A percentile compares a stretch with the other conserved stretches of the same genome.
Conservation (phyloP, 2,888 invertebrate species). For the Machimus atricapillus region DNA sequence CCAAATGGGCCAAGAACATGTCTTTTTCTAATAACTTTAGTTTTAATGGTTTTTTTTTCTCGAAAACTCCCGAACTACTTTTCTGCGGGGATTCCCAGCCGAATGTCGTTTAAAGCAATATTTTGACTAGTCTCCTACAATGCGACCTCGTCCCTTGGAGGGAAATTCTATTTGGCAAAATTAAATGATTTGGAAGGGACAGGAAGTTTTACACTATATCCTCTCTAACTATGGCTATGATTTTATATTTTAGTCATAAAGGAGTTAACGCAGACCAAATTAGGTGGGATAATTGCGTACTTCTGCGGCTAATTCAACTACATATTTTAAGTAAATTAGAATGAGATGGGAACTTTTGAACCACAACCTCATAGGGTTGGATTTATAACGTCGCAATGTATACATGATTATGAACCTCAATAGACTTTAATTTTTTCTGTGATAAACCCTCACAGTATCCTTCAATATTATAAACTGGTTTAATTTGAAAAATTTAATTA, state of each 20-base stretch:
- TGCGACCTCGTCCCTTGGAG: not conserved
- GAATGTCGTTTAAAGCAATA: not conserved
- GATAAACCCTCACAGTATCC: no score
- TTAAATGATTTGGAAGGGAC: not conserved
- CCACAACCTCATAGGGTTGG: not conserved
- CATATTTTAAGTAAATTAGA: not conserved
- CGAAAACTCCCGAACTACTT: not conserved
- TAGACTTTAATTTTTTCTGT: no score
- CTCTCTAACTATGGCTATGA: not conserved
- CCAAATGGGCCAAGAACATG: conserved; percentile 34
- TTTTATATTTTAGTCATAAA: not conserved
- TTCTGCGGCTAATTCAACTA: not conserved
- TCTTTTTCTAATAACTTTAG: not conserved
- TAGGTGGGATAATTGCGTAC: not conserved
- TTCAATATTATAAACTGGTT: no score
- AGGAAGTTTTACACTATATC: not conserved
- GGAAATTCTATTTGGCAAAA: not conserved
- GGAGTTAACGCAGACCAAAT: not conserved
- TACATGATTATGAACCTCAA: no score
- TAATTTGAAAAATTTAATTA: no score
- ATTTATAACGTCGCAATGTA: not conserved
- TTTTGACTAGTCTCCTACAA: not conserved
- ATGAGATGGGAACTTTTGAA: not conserved
- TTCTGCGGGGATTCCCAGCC: not conserved
- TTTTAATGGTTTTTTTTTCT: not conserved